These are phyloP conservation scores for Sitodiplosis mosellana DNA, from an alignment of 1,140 invertebrate species.

Conservation along the genomic window DNA sequence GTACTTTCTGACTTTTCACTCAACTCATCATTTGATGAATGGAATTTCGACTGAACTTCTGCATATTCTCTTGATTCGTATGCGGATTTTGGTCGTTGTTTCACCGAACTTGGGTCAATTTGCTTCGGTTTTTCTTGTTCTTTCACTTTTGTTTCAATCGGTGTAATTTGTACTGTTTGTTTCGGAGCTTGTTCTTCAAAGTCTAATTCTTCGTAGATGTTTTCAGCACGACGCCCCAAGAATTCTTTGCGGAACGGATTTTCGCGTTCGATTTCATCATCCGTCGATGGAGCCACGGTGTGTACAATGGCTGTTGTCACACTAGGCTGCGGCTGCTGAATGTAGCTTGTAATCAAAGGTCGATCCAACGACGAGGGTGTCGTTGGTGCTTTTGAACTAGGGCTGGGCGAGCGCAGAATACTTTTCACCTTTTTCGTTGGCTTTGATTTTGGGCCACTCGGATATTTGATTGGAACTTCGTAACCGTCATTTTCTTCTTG, in stretches of 20 bases:
- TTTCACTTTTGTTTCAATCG: not conserved
- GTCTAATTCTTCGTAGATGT: not conserved
- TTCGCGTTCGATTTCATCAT: constrained; percentile 15
- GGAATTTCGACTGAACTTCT: not conserved
- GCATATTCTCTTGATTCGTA: not conserved
- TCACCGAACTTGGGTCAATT: not conserved
- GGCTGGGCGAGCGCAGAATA: constrained; percentile 19
- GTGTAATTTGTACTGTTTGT: not conserved
- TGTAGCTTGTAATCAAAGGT: no score
- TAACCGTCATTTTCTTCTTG: not conserved
- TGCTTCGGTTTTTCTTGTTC: not conserved
- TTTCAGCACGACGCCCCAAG: constrained; percentile 4
- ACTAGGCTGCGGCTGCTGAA: not conserved
- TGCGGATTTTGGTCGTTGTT: not conserved
- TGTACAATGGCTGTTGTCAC: not conserved
- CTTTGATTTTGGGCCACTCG: not conserved
- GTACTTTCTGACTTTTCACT: no score
- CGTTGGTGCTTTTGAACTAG: not conserved
- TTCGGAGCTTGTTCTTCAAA: not conserved
- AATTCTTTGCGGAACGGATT: constrained; percentile 19
- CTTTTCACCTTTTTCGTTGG: constrained; percentile 12
- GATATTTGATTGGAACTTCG: not conserved
- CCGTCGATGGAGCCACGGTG: no score
- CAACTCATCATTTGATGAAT: not conserved
- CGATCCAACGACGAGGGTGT: no score